Evolutionary conservation across 1,140 invertebrate species (phyloP).

Genomic region (Drosophila sucinea): DNA sequence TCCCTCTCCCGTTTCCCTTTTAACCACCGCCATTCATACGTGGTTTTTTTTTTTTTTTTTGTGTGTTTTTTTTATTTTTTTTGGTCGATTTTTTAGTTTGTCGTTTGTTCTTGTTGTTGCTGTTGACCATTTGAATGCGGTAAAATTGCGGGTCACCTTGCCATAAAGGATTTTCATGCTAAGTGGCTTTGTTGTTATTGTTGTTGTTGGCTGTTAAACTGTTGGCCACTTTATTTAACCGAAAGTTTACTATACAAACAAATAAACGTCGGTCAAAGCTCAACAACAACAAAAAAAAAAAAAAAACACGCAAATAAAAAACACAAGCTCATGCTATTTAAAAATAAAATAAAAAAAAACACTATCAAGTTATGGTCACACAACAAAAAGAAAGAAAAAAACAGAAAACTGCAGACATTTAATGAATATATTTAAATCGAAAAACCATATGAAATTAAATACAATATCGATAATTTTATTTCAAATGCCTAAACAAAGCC

Average conservation of each 20-base stretch:
- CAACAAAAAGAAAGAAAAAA: conserved; percentile 23
- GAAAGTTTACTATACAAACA: conserved; percentile 79
- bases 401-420: conserved; percentile 42
- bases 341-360: neutral
- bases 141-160: conserved; percentile 62
- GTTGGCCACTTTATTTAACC: conserved; percentile 82
- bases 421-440: conserved; percentile 45
- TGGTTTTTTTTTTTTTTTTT: neutral
- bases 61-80: conserved; percentile 1
- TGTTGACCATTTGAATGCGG: conserved; percentile 55
- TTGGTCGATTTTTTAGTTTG: conserved; percentile 11
- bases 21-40: neutral
- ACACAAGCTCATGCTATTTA: neutral
- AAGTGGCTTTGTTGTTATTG: conserved; percentile 40
- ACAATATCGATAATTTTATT: neutral
- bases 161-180: conserved; percentile 39
- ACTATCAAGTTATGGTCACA: neutral
- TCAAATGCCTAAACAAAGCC: neutral
- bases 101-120: conserved; percentile 30
- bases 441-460: conserved; percentile 33
- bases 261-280: conserved; percentile 70
- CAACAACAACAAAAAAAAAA: conserved; percentile 30
- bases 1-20: neutral
- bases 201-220: conserved; percentile 59
- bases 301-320: neutral